Conservation (phyloP, 2,888 invertebrate genomes). For the Alloplasta piceator region DNA sequence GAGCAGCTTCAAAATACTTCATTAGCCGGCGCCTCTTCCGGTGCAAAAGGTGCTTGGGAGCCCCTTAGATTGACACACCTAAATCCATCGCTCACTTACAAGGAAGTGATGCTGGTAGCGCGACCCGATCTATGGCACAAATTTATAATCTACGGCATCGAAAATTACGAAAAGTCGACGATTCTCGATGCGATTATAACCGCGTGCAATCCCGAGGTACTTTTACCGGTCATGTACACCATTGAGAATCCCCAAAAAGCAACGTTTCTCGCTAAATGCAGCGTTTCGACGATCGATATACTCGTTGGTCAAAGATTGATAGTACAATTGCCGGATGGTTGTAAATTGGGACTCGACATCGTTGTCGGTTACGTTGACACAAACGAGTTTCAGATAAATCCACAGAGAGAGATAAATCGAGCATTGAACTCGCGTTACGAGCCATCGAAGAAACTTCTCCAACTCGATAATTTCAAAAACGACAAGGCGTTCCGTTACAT, state of each 20-base stretch:
- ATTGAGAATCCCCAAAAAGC: constrained; percentile 73
- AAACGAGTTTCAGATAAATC: constrained; percentile 74
- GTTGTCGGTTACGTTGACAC: constrained; percentile 76
- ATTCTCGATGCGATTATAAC: constrained; percentile 73
- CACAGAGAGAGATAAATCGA: constrained; percentile 72
- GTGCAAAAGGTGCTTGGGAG: constrained; percentile 63
- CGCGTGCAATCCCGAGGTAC: constrained; percentile 73
- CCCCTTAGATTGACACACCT: constrained; percentile 76
- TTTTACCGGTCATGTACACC: constrained; percentile 77
- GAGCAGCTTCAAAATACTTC: too few species aligned
- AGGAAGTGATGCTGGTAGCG: constrained; percentile 74
- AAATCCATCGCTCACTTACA: constrained; percentile 73
- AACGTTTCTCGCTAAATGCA: constrained; percentile 76
- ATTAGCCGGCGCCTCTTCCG: too few species aligned
- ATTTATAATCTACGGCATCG: constrained; percentile 77
- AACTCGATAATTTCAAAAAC: constrained; percentile 78
- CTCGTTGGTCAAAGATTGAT: constrained; percentile 74
- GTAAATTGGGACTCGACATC: constrained; percentile 75
- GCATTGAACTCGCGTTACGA: constrained; percentile 75
- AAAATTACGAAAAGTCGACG: constrained; percentile 67
- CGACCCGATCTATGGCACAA: constrained; percentile 80
- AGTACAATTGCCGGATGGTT: constrained; percentile 70
- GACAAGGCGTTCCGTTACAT: constrained; percentile 74
- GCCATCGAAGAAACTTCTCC: constrained; percentile 71
- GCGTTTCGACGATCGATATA: constrained; percentile 72